phyloP scores from a whole-genome alignment of 2,797 vertebrate genomes.

The Lepilemur septentrionalis region DNA sequence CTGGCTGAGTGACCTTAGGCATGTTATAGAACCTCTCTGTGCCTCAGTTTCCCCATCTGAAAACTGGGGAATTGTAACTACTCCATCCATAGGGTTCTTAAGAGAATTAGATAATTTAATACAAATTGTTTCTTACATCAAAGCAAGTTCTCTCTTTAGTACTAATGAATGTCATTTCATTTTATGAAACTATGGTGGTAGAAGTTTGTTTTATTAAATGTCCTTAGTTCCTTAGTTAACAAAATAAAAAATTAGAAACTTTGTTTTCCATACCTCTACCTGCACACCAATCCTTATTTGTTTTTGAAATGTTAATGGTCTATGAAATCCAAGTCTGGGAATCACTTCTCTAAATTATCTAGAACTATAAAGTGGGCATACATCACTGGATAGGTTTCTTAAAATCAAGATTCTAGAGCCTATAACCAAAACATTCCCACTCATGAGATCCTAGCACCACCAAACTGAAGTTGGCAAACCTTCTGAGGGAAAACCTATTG shows the following conservation, averaged over 20 bases:
- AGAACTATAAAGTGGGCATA: not conserved
- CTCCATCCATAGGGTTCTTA: not conserved
- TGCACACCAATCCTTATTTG: not conserved
- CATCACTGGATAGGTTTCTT: not conserved
- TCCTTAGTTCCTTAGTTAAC: not conserved
- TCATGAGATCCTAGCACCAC: not conserved
- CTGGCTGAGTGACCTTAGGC: not conserved
- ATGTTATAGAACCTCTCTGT: not conserved
- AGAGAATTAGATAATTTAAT: not conserved
- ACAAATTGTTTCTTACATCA: not conserved
- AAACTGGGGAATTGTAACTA: not conserved
- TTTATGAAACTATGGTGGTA: not conserved
- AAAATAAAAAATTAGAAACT: slow-evolving; percentile 1
- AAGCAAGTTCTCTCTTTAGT: not conserved
- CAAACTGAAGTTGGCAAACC: not conserved
- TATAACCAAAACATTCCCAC: not conserved
- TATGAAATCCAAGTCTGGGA: not conserved
- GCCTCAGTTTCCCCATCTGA: not conserved
- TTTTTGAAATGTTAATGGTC: slow-evolving; percentile 31
- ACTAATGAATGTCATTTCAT: not conserved
- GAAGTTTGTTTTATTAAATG: not conserved
- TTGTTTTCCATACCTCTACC: slow-evolving; percentile 1
- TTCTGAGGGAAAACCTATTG: not conserved
- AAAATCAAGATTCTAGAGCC: not conserved
- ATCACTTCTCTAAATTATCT: not conserved